Base-by-base conservation (phyloP, 2,113 vertebrate genomes). In the Pardalotus punctatus region DNA sequence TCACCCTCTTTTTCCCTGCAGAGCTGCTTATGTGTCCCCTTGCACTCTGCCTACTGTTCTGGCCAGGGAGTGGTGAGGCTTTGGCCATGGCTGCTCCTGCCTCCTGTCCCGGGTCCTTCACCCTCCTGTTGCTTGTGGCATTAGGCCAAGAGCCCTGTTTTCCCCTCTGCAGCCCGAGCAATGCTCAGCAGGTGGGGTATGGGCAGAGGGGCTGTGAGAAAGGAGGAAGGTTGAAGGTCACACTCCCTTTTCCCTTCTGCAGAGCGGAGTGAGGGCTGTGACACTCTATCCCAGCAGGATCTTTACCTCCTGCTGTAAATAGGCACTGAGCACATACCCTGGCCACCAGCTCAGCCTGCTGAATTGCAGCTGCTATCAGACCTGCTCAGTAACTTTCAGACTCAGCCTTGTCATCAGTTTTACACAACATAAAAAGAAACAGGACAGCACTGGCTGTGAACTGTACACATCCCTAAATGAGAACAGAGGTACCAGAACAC, bases 231-330 rank as follows among this genome's bases (percentile, higher is more conserved):
- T 60, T 96, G 91, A 95, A 94, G 94, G 93, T 95, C 93, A 86
- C 28, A 5, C 48, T 96, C 76, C 43, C 16, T 94, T 85, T 95
- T 92, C 71, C 73, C 74, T 58, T 66, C 85, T 88, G 51, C 43
- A 53, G 71, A 83, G 50, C 0, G 0, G 47, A 88, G 54, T 25
- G 72, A 86, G 64, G 60, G 65, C 88, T 90, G 76, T 88, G 96
- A 96, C 80, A 94, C 80, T 47, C 82, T 94, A 95, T 88, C 90
- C 90, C 24, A 1, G 50, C 77, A 84, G 88, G 80, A 86, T 97
- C 90, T 96, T 96, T 92, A 81, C 82, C 86, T 92, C 73, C 40
- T 84, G 88, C 96, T 95, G 72, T 95, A 96, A 96, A 96, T 95
- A 96, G 94, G 86, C 77, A 81, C 80, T 78, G 88, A 90, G 69